phyloP scores from a whole-genome alignment of 2,888 invertebrate genomes.

The Buathra laborator region DNA sequence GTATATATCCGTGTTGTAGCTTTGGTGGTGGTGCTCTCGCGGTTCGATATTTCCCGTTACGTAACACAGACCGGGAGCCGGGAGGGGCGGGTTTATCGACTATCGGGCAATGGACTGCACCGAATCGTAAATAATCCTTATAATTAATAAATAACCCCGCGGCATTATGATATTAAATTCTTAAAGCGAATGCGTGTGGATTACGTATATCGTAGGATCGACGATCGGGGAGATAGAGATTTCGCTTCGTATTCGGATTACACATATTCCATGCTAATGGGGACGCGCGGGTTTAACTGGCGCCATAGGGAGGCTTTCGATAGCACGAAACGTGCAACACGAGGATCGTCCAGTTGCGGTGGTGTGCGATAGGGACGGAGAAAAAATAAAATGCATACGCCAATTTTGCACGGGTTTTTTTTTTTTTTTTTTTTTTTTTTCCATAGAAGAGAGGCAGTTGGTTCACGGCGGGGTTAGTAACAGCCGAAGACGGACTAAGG shows the following conservation, averaged over 20 bases:
- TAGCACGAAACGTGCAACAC: background rate
- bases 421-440: too few relatives aligned
- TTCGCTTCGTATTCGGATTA: background rate
- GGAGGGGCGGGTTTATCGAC: slow-evolving; percentile 10
- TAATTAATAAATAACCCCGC: background rate
- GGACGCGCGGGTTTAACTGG: background rate
- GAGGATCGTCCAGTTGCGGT: background rate
- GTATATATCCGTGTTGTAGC: background rate
- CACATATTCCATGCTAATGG: background rate
- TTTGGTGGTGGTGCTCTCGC: background rate
- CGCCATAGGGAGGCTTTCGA: background rate
- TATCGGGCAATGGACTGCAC: slow-evolving; percentile 3
- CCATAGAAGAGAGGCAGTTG: slow-evolving; percentile 36
- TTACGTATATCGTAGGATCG: background rate
- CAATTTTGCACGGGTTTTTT: too few relatives aligned
- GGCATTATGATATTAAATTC: background rate
- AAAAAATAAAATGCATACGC: slow-evolving; percentile 2
- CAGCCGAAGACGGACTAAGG: slow-evolving; percentile 75
- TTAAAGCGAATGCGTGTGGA: background rate
- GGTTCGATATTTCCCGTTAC: slow-evolving; percentile 39
- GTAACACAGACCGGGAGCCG: slow-evolving; percentile 19
- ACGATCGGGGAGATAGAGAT: background rate
- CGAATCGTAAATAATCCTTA: background rate
- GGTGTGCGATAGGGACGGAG: slow-evolving; percentile 8
- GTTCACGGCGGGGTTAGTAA: slow-evolving; percentile 70